Evolutionary conservation across 1,140 invertebrate species (phyloP), one percentile per base, ranked within the genome.

Genomic region (Aphidius gifuensis): DNA sequence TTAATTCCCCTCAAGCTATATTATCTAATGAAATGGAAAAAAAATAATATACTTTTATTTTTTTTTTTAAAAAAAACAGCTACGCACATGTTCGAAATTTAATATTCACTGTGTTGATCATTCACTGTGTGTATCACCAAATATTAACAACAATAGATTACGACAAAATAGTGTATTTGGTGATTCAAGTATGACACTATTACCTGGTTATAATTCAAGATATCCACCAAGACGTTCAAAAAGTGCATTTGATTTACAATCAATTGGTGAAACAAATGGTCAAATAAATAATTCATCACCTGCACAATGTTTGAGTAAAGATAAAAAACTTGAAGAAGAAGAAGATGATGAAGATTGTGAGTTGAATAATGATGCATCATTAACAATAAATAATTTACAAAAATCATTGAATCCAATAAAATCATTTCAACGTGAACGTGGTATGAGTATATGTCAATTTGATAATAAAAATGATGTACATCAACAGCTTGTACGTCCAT

Each of bases 121-220:
- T 68, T 83, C 79, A 38, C 78, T 72, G 38, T 74, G 81, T 16
- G 74, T 71, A 63, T 77, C 74, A 58, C 77, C 73, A 32, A 76
- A 68, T 55, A 16, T 16, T 16, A 32, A 32, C 4, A 32, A 4
- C 4, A 67, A 62, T 74, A 72, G 85, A 23, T 86, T 84, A 0
- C 76, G 89, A 3, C 88, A 92, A 76, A 93, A 93, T 77, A 93
- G 91, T 3, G 91, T 93, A 5, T 93, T 94, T 76, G 90, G 92
- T 1, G 89, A 89, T 6, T 83, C 88, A 64, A 84, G 89, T 62
- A 75, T 88, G 63, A 84, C 87, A 11, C 61, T 79, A 16, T 68
- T 79, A 6, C 72, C 74, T 65, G 81, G 85, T 69, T 83, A 82
- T 62, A 32, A 32, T 32, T 3, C 23, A 32, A 32, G 4, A 32